phyloP scores from a whole-genome alignment of 2,888 invertebrate species.

The Masnerella sp. region DNA sequence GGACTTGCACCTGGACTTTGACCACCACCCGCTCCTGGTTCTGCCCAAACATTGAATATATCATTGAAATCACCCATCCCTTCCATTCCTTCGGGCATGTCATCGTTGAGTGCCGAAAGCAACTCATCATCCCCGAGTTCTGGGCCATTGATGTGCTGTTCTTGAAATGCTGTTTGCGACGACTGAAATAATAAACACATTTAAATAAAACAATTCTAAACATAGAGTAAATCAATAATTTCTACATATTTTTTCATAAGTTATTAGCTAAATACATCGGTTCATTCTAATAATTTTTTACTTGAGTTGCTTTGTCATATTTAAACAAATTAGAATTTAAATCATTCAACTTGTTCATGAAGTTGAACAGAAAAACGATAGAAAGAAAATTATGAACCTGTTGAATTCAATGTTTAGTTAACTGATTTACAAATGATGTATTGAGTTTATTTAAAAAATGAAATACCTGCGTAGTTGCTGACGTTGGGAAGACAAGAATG shows the following conservation, averaged over 20 bases:
- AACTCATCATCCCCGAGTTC: slow-evolving; percentile 84
- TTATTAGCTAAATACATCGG: too few species aligned
- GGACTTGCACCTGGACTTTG: slow-evolving; percentile 83
- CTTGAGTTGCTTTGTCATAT: too few species aligned
- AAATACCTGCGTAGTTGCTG: slow-evolving; percentile 91
- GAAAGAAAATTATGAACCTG: too few species aligned
- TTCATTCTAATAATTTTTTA: too few species aligned
- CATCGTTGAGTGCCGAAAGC: slow-evolving; percentile 82
- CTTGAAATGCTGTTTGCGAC: slow-evolving; percentile 85
- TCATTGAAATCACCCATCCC: slow-evolving; percentile 87
- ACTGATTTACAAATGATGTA: too few species aligned
- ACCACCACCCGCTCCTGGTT: slow-evolving; percentile 79
- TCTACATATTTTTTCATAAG: too few species aligned
- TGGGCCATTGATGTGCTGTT: slow-evolving; percentile 83
- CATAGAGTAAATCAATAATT: too few species aligned
- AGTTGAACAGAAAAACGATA: too few species aligned
- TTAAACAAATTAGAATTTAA: too few species aligned
- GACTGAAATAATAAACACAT: slow-evolving; percentile 78
- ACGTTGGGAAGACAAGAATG: slow-evolving; percentile 98
- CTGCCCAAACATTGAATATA: slow-evolving; percentile 86
- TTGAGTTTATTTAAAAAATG: slow-evolving; percentile 2
- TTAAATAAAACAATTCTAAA: too few species aligned
- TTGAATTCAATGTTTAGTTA: too few species aligned
- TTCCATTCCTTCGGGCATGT: slow-evolving; percentile 84
- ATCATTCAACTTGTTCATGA: too few species aligned